Percentiles rank a stretch among this genome's conserved stretches.
Conservation (phyloP, 2,888 invertebrate genomes). For the Zelleria hepariella region DNA sequence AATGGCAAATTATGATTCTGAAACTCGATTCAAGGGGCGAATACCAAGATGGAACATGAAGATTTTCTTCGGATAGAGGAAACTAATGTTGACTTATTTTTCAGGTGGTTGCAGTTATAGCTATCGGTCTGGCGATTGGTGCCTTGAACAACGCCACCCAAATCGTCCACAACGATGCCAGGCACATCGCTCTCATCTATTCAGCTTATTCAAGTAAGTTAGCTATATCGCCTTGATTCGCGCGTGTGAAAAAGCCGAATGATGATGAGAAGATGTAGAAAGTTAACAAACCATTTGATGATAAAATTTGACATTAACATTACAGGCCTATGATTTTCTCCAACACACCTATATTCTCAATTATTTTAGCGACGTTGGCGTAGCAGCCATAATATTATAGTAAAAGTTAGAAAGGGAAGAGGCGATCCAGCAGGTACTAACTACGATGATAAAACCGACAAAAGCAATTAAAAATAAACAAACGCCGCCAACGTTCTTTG, state of each 20-base stretch:
- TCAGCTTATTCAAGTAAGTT: conserved; percentile 73
- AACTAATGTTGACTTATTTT: conserved; percentile 14
- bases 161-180: conserved; percentile 66
- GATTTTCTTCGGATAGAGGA: too few species aligned
- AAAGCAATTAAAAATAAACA: conserved; percentile 6
- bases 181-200: conserved; percentile 76
- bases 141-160: conserved; percentile 72
- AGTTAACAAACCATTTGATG: too few species aligned
- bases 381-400: background rate
- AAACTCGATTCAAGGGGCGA: too few species aligned
- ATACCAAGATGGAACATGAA: too few species aligned
- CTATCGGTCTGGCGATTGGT: conserved; percentile 75
- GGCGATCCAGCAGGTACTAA: too few species aligned
- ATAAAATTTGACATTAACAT: too few species aligned
- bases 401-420: background rate
- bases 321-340: too few species aligned
- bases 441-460: background rate
- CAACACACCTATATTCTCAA: background rate
- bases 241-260: too few species aligned
- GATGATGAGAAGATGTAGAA: too few species aligned
- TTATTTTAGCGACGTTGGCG: background rate
- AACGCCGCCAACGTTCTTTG: background rate
- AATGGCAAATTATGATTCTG: too few species aligned
- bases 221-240: background rate
- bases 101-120: conserved; percentile 74